phyloP scores from a whole-genome alignment of 2,888 invertebrate genomes.

The Hirtodrosophila histrioides region DNA sequence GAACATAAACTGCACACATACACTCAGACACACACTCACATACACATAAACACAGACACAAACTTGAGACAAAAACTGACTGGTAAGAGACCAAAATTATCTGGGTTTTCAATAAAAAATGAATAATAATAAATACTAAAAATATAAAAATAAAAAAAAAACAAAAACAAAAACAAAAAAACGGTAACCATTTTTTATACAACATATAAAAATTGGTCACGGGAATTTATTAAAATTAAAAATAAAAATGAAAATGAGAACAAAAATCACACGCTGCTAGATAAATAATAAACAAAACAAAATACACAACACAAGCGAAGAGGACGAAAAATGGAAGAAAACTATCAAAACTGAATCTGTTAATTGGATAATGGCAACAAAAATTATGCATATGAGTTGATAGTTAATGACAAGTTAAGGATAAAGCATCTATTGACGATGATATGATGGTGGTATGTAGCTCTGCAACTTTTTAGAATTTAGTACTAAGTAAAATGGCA shows the following conservation, averaged over 20 bases:
- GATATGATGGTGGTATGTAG: constrained; percentile 51
- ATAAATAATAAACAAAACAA: constrained; percentile 53
- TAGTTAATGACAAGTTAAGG: constrained; percentile 41
- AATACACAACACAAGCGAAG: constrained; percentile 53
- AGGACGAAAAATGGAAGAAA: constrained; percentile 25
- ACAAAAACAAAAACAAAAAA: constrained; percentile 36
- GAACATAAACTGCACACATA: constrained; percentile 42
- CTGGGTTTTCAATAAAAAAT: constrained; percentile 83
- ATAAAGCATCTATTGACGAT: constrained; percentile 17
- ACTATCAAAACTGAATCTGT: constrained; percentile 68
- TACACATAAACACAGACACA: constrained; percentile 19
- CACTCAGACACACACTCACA: constrained; percentile 22
- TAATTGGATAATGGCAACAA: constrained; percentile 54
- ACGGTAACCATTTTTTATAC: constrained; percentile 76
- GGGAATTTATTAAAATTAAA: constrained; percentile 81
- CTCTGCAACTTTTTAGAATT: constrained; percentile 76
- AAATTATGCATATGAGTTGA: constrained; percentile 53
- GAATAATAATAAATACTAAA: constrained; percentile 41
- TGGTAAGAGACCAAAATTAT: constrained; percentile 84
- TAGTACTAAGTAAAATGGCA: constrained; percentile 67
- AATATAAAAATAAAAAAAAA: constrained; percentile 39
- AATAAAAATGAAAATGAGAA: constrained; percentile 25
- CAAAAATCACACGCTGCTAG: constrained; percentile 56
- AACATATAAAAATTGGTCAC: constrained; percentile 70
- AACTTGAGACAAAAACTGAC: constrained; percentile 82